phyloP scores from a whole-genome alignment of 2,797 vertebrate genomes.

The Platalea minor region DNA sequence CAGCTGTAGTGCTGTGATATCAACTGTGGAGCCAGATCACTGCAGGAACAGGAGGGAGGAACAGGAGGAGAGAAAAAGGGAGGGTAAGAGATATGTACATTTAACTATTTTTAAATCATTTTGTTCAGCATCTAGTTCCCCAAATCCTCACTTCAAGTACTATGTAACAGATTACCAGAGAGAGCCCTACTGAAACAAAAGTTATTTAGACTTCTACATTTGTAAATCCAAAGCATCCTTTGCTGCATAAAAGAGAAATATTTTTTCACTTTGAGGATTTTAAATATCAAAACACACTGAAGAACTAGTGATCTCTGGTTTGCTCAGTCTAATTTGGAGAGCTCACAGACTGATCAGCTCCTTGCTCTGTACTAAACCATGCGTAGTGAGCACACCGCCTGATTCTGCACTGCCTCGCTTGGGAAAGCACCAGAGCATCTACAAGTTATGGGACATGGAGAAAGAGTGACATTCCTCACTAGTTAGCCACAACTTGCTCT shows the following conservation, averaged over 20 bases:
- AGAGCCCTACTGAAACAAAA: neutral
- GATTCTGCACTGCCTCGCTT: neutral
- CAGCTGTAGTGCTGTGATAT: slow-evolving; percentile 4
- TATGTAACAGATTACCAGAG: neutral
- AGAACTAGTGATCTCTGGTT: neutral
- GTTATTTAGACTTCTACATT: neutral
- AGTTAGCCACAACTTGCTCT: neutral
- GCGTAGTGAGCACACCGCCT: accelerated
- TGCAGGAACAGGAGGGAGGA: neutral
- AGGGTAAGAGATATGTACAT: neutral
- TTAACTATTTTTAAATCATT: neutral
- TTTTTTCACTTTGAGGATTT: neutral
- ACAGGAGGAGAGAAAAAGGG: neutral
- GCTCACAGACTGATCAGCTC: neutral
- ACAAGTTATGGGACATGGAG: neutral
- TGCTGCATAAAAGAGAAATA: neutral
- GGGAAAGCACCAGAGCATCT: neutral
- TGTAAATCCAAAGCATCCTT: neutral
- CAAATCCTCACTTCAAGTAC: neutral
- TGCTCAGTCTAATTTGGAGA: neutral
- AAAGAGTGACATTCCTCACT: neutral
- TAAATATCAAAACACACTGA: neutral
- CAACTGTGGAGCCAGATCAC: neutral
- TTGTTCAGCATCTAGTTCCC: neutral
- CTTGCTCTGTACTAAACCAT: neutral